Conservation (phyloP, 2,888 invertebrate species). For the Nomada fucata region DNA sequence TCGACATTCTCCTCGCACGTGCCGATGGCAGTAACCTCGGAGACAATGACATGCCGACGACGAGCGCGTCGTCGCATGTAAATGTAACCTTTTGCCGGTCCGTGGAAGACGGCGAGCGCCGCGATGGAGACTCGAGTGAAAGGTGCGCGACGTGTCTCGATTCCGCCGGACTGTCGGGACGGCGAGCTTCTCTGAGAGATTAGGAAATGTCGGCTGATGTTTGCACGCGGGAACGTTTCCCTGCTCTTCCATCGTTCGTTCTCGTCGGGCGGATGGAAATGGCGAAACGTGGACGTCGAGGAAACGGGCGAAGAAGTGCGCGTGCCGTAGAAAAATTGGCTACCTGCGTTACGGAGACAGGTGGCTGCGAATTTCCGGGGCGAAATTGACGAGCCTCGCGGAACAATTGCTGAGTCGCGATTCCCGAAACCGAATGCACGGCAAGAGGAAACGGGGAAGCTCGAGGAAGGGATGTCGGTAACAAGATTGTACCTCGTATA, state of each 20-base stretch:
- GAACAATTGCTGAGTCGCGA: too few relatives aligned
- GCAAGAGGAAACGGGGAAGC: too few relatives aligned
- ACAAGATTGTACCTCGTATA: too few relatives aligned
- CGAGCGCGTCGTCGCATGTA: conserved; percentile 73
- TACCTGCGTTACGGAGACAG: too few relatives aligned
- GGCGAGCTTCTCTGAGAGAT: conserved; percentile 26
- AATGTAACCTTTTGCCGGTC: conserved; percentile 76
- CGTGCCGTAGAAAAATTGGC: too few relatives aligned
- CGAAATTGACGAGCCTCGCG: too few relatives aligned
- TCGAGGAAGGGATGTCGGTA: too few relatives aligned
- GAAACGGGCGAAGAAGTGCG: too few relatives aligned
- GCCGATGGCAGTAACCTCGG: conserved; percentile 72
- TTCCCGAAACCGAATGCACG: too few relatives aligned
- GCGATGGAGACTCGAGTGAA: conserved; percentile 57
- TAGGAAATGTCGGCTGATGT: conserved; percentile 68
- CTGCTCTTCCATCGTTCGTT: not conserved
- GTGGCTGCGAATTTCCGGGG: too few relatives aligned
- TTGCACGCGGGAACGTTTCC: not conserved
- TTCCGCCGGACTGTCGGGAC: conserved; percentile 44
- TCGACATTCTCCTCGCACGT: conserved; percentile 71
- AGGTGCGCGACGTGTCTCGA: conserved; percentile 62
- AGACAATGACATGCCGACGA: conserved; percentile 72
- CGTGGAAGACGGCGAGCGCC: conserved; percentile 57
- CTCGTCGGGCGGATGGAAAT: too few relatives aligned
- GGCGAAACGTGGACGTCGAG: too few relatives aligned